These are phyloP conservation scores for Crocallis elinguaria DNA, from an alignment of 2,888 invertebrate genomes.

Conservation along the genomic window DNA sequence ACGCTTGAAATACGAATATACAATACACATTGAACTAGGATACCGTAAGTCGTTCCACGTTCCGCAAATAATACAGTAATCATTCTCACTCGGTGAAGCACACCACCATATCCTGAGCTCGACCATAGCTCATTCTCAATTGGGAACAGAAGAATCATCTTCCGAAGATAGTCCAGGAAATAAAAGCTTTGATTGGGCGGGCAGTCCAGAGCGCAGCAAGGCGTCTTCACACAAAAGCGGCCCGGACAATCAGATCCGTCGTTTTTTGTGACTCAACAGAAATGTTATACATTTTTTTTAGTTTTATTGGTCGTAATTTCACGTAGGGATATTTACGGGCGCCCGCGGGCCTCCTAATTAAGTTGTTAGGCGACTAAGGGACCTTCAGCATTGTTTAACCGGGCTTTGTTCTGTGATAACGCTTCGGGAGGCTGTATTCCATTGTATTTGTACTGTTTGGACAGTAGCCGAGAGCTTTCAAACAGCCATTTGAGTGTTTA, in stretches of 20 bases:
- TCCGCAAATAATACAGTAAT: slow-evolving; percentile 56
- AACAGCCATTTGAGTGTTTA: slow-evolving; percentile 46
- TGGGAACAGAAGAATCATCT: slow-evolving; percentile 35
- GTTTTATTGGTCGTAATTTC: slow-evolving; percentile 83
- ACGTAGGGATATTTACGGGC: slow-evolving; percentile 82
- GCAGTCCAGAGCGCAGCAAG: slow-evolving; percentile 66
- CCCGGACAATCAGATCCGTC: slow-evolving; percentile 77
- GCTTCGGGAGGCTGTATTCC: slow-evolving; percentile 60
- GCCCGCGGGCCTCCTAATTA: slow-evolving; percentile 82
- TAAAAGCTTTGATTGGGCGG: slow-evolving; percentile 50
- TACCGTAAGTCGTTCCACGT: slow-evolving; percentile 50
- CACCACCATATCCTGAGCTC: slow-evolving; percentile 49
- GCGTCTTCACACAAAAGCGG: slow-evolving; percentile 77
- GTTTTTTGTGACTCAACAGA: slow-evolving; percentile 82
- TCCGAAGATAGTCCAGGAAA: slow-evolving; percentile 38
- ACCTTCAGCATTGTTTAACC: slow-evolving; percentile 77
- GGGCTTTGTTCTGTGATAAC: slow-evolving; percentile 71
- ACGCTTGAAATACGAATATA: slow-evolving; percentile 1
- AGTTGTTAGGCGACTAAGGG: slow-evolving; percentile 79
- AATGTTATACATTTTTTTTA: slow-evolving; percentile 83
- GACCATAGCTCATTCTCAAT: slow-evolving; percentile 41
- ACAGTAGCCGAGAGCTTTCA: slow-evolving; percentile 66
- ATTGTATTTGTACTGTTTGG: slow-evolving; percentile 67
- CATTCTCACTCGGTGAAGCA: slow-evolving; percentile 50
- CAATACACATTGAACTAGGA: slow-evolving; percentile 31